Conservation (phyloP, 2,888 invertebrate species). For the Graphium colonna region DNA sequence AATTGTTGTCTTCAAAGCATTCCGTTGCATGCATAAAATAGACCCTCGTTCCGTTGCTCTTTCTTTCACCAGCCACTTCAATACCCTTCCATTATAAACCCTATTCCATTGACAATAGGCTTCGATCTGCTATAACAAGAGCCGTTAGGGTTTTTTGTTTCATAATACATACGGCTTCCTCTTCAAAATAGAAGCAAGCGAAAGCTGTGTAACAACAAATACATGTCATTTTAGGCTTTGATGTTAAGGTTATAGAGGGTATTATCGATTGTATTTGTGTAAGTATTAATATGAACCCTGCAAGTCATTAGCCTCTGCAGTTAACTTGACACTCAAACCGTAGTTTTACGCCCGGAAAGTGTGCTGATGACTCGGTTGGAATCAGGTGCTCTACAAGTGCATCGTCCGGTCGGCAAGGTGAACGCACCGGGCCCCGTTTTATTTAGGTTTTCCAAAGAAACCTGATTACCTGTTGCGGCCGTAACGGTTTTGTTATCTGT, state of each 20-base stretch:
- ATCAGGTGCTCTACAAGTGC: slow-evolving; percentile 29
- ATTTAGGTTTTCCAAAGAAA: slow-evolving; percentile 14
- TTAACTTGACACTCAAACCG: slow-evolving; percentile 12
- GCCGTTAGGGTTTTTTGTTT: background rate
- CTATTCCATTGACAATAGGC: slow-evolving; percentile 3
- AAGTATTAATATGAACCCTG: slow-evolving; percentile 4
- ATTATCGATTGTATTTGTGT: slow-evolving; percentile 4
- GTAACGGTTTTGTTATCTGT: slow-evolving; percentile 1
- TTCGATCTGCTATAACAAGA: background rate
- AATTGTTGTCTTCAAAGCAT: background rate
- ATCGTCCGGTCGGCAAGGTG: slow-evolving; percentile 27
- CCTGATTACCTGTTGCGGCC: slow-evolving; percentile 17
- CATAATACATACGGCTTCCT: slow-evolving; percentile 1
- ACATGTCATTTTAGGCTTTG: slow-evolving; percentile 1
- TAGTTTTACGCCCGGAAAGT: slow-evolving; percentile 7
- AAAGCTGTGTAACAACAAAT: background rate
- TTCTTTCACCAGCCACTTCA: background rate
- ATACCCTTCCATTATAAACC: background rate
- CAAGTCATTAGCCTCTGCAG: slow-evolving; percentile 15
- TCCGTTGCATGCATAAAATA: background rate
- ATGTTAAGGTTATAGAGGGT: background rate
- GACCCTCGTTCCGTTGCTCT: background rate
- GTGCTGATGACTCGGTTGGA: slow-evolving; percentile 24
- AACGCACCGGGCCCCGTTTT: slow-evolving; percentile 24
- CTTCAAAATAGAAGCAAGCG: background rate